Percentiles rank a stretch among this genome's conserved stretches.
Evolutionary conservation across 37 sponge, comb jelly and placozoan species (phyloP).

Genomic region (Beroe forskalii): DNA sequence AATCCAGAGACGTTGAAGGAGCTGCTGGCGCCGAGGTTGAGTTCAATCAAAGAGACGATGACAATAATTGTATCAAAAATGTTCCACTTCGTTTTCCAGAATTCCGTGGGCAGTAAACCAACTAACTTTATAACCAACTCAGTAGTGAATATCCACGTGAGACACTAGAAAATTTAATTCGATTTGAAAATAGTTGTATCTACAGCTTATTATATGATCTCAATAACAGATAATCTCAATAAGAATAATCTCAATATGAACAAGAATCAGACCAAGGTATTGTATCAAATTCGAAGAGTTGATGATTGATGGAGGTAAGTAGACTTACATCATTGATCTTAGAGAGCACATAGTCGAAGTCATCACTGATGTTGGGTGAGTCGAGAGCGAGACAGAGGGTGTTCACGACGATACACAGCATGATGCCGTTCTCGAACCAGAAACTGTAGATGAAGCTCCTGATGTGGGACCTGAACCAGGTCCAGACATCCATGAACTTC

Average conservation of each 20-base stretch:
- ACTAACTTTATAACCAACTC: conserved; percentile 62
- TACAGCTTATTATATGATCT: background rate
- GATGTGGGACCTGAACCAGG: conserved; percentile 43
- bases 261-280: too few species aligned
- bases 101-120: conserved; percentile 21
- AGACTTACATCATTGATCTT: conserved; percentile 61
- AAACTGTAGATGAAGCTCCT: conserved; percentile 44
- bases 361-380: background rate
- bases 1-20: conserved; percentile 52
- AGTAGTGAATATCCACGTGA: conserved; percentile 62
- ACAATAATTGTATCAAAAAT: conserved; percentile 58
- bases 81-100: conserved; percentile 63
- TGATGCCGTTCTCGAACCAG: conserved; percentile 65
- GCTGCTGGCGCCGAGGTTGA: conserved; percentile 1
- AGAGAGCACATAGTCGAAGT: background rate
- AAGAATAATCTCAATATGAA: too few species aligned
- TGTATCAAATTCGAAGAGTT: too few species aligned
- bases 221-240: background rate
- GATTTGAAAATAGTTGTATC: too few species aligned
- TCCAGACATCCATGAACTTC: conserved; percentile 51
- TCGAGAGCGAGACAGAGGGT: conserved; percentile 65
- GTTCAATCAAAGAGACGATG: conserved; percentile 32
- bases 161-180: background rate
- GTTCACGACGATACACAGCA: conserved; percentile 67
- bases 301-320: too few species aligned